Conservation (phyloP, 2,113 vertebrate genomes). For the Podarcis raffonei region DNA sequence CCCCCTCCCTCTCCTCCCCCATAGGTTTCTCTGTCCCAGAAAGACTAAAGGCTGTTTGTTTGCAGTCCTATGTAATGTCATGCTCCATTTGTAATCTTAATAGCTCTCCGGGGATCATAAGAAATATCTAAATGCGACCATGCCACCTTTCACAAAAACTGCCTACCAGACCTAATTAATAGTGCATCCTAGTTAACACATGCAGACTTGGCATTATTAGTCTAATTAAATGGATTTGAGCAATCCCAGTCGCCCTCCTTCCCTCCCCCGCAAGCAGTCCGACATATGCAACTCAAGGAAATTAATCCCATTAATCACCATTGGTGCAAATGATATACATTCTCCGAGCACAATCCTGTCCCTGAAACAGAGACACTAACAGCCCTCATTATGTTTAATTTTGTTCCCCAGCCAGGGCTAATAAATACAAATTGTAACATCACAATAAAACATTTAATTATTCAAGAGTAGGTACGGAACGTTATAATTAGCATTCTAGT, state of each 20-base stretch:
- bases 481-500: conserved; percentile 69
- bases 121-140: conserved; percentile 50
- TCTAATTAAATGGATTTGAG: conserved; percentile 79
- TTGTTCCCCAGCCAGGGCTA: conserved; percentile 71
- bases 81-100: conserved; percentile 70
- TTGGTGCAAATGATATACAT: conserved; percentile 72
- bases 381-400: conserved; percentile 78
- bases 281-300: conserved; percentile 71
- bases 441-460: conserved; percentile 82
- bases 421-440: conserved; percentile 79
- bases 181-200: conserved; percentile 71
- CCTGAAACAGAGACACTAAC: conserved; percentile 68
- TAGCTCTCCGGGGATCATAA: conserved; percentile 61
- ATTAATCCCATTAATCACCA: conserved; percentile 82
- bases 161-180: conserved; percentile 75
- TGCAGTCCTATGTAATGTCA: conserved; percentile 62
- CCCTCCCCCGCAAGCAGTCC: conserved; percentile 48
- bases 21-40: conserved; percentile 36
- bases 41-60: conserved; percentile 65
- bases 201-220: conserved; percentile 79
- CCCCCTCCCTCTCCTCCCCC: background rate
- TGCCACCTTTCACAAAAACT: conserved; percentile 68
- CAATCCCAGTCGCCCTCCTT: conserved; percentile 54
- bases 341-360: conserved; percentile 46
- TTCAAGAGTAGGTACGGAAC: conserved; percentile 71